phyloP scores from a whole-genome alignment of 1,140 invertebrate species.

The Drosophila santomea region DNA sequence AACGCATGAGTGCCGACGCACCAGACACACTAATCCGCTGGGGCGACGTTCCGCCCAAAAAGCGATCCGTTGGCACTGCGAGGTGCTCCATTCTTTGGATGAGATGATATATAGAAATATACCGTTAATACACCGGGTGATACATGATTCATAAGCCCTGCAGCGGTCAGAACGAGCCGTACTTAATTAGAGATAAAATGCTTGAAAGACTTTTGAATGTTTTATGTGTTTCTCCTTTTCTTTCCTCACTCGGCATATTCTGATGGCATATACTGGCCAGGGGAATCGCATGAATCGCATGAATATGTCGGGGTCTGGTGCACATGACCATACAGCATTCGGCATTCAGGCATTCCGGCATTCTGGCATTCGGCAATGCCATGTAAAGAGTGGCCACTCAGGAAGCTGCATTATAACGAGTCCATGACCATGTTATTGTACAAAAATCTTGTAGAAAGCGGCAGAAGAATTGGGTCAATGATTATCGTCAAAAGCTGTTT shows the following conservation, averaged over 20 bases:
- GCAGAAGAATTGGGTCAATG: conserved; percentile 62
- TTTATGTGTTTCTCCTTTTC: conserved; percentile 4
- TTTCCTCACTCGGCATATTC: neutral
- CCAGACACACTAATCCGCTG: conserved; percentile 32
- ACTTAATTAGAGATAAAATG: conserved; percentile 46
- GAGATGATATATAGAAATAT: neutral
- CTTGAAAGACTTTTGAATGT: conserved; percentile 39
- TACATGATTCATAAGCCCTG: conserved; percentile 28
- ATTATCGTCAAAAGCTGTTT: conserved; percentile 61
- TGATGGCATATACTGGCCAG: neutral
- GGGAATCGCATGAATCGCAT: conserved; percentile 1
- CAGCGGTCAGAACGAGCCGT: conserved; percentile 26
- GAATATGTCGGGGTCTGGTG: conserved; percentile 30
- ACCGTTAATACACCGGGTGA: conserved; percentile 22
- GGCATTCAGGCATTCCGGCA: too few species aligned
- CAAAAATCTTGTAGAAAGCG: conserved; percentile 60
- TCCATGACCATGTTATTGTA: conserved; percentile 62
- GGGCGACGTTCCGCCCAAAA: conserved; percentile 32
- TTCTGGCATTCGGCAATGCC: conserved; percentile 21
- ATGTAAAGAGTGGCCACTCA: conserved; percentile 47
- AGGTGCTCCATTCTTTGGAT: neutral
- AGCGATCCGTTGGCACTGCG: conserved; percentile 6
- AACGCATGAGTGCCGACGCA: conserved; percentile 33
- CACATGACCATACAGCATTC: conserved; percentile 26
- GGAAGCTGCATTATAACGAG: conserved; percentile 57